Base-by-base conservation (phyloP, 2,888 invertebrate species). In the Lissocephala sabroskyi region DNA sequence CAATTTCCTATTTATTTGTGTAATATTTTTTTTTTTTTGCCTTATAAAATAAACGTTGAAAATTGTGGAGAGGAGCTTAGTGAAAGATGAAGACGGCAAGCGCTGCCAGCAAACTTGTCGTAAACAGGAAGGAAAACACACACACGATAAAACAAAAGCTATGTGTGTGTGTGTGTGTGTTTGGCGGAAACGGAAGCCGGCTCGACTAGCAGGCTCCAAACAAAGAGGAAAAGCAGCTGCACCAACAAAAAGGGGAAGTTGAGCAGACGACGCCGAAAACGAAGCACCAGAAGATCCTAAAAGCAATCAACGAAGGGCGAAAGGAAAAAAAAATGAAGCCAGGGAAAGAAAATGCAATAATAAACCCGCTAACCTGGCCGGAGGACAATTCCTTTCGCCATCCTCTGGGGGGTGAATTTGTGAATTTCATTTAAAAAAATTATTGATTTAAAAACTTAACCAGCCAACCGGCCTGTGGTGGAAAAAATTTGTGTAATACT, bases 1-100 rank as follows among this genome's bases (percentile, higher is more conserved):
- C 28, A 43, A 41, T 56, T 59, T 73, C 43, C 59, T 64, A 74
- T 77, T 74, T 77, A 71, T 71, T 71, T 65, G 52, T 55, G 49
- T 65, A 61, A 77, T 77, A 71, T 77, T 71, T 71, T n/a, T n/a
- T n/a, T n/a, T n/a, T n/a, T n/a, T 65, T 65, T 77, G 74, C 73
- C 74, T 77, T 65, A 61, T 65, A 58, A 77, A 71, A 77, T 65
- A 53, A 65, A 71, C 54, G 52, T 49, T n/a, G n/a, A n/a, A n/a
- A n/a, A n/a, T n/a, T n/a, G n/a, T n/a, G n/a, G n/a, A n/a, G 23
- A 23, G 7, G 3, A 23, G 7, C 23, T 5, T 5, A 23, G 7
- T 23, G 45, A 67, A 68, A 75, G 52, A 62, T 59, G 59, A 59
- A 54, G 16, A 9, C 3, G 33, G 14, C 13, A 40, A 13, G 16